Percentiles rank a stretch among this genome's conserved stretches.
Conservation (phyloP, 37 sponge, comb jelly and placozoan species). For the Cliona cf. orientalis region DNA sequence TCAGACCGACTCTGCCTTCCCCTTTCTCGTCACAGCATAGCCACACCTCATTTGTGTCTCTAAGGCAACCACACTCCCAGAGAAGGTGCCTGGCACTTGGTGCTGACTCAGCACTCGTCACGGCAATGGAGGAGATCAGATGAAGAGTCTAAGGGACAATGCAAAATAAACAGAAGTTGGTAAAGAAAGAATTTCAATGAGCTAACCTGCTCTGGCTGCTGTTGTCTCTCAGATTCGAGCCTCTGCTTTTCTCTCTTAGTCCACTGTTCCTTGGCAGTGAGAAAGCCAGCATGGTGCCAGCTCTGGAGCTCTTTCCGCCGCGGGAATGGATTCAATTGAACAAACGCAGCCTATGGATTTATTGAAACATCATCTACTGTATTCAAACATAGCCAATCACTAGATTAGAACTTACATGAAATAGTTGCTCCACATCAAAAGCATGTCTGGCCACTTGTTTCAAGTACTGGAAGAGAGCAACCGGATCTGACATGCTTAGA, state of each 20-base stretch:
- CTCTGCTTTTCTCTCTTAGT: slow-evolving; percentile 31
- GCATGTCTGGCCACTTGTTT: slow-evolving; percentile 62
- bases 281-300: neutral
- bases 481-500: slow-evolving; percentile 53
- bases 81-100: too few species aligned
- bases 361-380: neutral
- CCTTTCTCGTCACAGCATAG: slow-evolving; percentile 48
- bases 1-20: slow-evolving; percentile 5
- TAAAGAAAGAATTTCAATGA: neutral
- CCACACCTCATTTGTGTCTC: slow-evolving; percentile 57
- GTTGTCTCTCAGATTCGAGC: neutral
- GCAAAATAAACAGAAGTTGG: neutral
- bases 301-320: neutral
- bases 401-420: slow-evolving; percentile 24
- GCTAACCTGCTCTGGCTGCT: slow-evolving; percentile 3
- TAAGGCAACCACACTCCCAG: slow-evolving; percentile 75
- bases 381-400: neutral
- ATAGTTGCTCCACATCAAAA: slow-evolving; percentile 65
- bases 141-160: neutral
- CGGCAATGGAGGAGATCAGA: neutral
- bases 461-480: slow-evolving; percentile 64
- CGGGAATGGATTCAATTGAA: slow-evolving; percentile 36
- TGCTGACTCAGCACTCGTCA: neutral
- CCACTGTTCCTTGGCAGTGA: slow-evolving; percentile 1
- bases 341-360: slow-evolving; percentile 15